phyloP scores from a whole-genome alignment of 2,113 vertebrate genomes.

The Morone saxatilis region DNA sequence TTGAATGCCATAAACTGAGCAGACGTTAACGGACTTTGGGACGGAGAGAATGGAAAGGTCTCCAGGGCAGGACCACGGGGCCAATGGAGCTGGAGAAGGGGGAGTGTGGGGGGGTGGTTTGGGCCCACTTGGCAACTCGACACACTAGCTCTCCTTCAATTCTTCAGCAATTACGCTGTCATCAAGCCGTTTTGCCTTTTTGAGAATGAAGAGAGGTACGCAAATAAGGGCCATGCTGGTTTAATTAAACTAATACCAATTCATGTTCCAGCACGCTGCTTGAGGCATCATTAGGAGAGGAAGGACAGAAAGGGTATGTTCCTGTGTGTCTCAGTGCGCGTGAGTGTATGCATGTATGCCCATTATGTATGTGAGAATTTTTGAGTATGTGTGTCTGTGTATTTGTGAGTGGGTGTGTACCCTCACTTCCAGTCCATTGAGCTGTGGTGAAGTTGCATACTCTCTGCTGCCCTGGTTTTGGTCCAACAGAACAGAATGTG shows the following conservation, averaged over 20 bases:
- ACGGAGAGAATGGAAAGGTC: conserved; percentile 78
- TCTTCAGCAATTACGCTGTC: conserved; percentile 80
- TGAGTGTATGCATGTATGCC: conserved; percentile 30
- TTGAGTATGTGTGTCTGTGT: conserved; percentile 37
- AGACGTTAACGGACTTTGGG: neutral
- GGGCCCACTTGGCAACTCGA: conserved; percentile 50
- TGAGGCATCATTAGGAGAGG: conserved; percentile 67
- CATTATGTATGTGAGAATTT: conserved; percentile 61
- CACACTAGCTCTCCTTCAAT: conserved; percentile 69
- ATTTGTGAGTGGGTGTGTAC: conserved; percentile 38
- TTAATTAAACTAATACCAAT: conserved; percentile 84
- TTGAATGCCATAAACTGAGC: neutral
- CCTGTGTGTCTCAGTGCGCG: conserved; percentile 19
- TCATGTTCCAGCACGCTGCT: conserved; percentile 72
- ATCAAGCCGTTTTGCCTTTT: conserved; percentile 79
- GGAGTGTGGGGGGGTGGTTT: neutral
- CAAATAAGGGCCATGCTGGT: conserved; percentile 75
- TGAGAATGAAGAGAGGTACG: conserved; percentile 60
- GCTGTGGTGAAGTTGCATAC: conserved; percentile 39
- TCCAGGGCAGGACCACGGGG: neutral
- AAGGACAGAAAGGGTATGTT: conserved; percentile 44
- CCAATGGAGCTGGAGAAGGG: conserved; percentile 7
- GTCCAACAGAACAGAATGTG: conserved; percentile 74
- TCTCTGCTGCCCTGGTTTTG: conserved; percentile 70
- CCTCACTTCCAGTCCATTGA: conserved; percentile 65